Evolutionary conservation across 2,797 vertebrate species (phyloP).

Genomic region (Heliangelus exortis): DNA sequence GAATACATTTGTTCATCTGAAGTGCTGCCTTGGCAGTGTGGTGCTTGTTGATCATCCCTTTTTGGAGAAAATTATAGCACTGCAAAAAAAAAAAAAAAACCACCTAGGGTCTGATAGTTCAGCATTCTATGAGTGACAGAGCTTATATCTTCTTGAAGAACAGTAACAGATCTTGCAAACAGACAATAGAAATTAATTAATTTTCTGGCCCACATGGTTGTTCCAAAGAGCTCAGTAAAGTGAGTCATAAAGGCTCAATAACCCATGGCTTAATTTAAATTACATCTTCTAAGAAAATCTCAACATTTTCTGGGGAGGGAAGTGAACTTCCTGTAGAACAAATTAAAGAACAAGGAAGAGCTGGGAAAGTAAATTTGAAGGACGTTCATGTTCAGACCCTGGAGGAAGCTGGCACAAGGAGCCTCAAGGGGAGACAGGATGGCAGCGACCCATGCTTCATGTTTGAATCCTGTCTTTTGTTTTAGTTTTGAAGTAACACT

Average conservation of each 20-base stretch:
- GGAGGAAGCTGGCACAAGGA: neutral
- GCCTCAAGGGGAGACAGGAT: neutral
- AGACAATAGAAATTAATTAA: slow-evolving; percentile 49
- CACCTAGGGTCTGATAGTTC: neutral
- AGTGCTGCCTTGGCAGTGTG: neutral
- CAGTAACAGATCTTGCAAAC: slow-evolving; percentile 16
- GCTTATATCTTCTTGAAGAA: slow-evolving; percentile 7
- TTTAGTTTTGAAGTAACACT: neutral
- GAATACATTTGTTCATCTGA: neutral
- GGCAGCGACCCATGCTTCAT: neutral
- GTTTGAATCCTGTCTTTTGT: neutral
- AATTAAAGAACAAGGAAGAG: neutral
- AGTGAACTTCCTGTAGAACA: neutral
- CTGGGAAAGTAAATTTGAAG: neutral
- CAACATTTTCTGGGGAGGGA: neutral
- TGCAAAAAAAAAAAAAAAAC: slow-evolving; percentile 29
- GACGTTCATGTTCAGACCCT: neutral
- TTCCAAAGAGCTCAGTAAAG: slow-evolving; percentile 1
- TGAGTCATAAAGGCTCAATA: slow-evolving; percentile 39
- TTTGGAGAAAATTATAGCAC: neutral
- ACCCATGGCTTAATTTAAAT: slow-evolving; percentile 7
- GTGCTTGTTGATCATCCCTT: neutral
- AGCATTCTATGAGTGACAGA: slow-evolving; percentile 6
- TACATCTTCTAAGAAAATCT: neutral
- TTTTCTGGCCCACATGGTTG: slow-evolving; percentile 23